phyloP scores from a whole-genome alignment of 2,797 vertebrate genomes.

The Pyrocephalus nanus region DNA sequence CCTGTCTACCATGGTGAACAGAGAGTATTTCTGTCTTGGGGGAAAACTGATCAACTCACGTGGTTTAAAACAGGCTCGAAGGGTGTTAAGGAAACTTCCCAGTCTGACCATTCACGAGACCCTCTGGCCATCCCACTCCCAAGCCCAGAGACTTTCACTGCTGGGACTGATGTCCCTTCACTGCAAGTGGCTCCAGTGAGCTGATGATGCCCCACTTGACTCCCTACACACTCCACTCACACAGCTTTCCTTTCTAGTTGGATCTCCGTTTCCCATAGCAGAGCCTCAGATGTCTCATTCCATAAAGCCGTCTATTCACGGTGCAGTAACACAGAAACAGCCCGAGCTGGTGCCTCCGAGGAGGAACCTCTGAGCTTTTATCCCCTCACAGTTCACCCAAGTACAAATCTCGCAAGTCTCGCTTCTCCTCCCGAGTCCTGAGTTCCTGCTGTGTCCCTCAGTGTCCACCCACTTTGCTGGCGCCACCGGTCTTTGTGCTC shows the following conservation, averaged over 20 bases:
- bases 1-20: background rate
- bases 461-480: background rate
- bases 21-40: background rate
- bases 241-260: background rate
- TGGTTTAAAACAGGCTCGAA: background rate
- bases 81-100: background rate
- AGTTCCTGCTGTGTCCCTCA: background rate
- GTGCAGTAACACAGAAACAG: background rate
- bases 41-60: background rate
- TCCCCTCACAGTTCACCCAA: background rate
- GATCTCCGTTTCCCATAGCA: background rate
- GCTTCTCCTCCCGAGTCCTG: too few species aligned
- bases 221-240: background rate
- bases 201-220: background rate
- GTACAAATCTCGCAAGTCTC: background rate
- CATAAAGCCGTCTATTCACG: background rate
- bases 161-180: background rate
- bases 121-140: background rate
- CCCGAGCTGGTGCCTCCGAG: too few species aligned
- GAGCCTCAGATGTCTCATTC: background rate
- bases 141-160: background rate
- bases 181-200: fast-evolving
- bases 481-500: background rate
- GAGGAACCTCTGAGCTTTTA: background rate
- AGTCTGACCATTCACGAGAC: fast-evolving